Conservation (phyloP, 2,113 vertebrate genomes). For the Bubo scandiacus region DNA sequence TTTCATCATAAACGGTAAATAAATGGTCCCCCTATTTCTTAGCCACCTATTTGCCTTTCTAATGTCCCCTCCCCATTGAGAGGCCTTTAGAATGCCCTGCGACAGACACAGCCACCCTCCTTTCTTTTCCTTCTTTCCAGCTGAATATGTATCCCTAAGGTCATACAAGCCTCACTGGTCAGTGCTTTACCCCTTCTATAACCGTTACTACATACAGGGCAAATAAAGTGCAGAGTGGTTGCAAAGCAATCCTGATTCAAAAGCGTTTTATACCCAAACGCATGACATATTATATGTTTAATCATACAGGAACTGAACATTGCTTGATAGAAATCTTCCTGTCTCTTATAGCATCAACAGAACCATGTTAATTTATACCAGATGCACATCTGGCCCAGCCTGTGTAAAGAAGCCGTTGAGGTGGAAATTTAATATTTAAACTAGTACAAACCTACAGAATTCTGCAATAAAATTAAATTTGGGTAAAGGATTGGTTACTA, state of each 20-base stretch:
- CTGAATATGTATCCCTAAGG: neutral
- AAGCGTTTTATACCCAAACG: neutral
- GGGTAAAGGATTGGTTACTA: neutral
- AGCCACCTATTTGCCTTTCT: neutral
- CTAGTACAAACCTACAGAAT: neutral
- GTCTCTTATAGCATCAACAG: neutral
- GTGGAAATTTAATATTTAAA: constrained; percentile 34
- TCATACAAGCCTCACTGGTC: neutral
- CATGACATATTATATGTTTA: neutral
- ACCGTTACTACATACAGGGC: neutral
- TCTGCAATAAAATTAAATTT: neutral
- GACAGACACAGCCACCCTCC: neutral
- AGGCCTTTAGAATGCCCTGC: neutral
- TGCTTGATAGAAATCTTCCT: constrained; percentile 50
- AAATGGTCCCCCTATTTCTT: neutral
- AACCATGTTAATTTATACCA: constrained; percentile 35
- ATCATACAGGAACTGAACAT: neutral
- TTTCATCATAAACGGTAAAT: neutral
- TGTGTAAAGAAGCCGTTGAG: neutral
- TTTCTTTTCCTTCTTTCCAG: neutral
- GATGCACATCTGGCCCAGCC: neutral
- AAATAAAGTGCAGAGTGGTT: neutral
- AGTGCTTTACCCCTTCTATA: neutral
- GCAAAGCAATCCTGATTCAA: neutral
- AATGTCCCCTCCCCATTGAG: neutral